Evolutionary conservation across 2,797 vertebrate genomes (phyloP).

Genomic region (Geotrypetes seraphini): DNA sequence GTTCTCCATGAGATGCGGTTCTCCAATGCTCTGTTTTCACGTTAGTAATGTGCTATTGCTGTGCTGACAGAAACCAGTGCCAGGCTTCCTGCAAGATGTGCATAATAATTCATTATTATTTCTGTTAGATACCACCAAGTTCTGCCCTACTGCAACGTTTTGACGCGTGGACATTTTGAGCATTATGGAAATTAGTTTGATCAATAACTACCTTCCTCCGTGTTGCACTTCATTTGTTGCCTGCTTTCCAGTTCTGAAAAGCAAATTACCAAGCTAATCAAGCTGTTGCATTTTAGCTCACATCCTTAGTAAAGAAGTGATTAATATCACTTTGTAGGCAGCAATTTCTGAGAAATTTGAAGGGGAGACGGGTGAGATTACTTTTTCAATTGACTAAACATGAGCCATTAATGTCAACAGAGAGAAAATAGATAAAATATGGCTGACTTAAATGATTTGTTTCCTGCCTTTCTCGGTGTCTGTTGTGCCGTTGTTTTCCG

Average conservation of each 20-base stretch:
- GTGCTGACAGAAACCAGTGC: no score
- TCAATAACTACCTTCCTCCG: neutral
- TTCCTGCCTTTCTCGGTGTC: neutral
- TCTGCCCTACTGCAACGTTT: neutral
- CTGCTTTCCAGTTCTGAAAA: neutral
- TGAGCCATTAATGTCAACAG: neutral
- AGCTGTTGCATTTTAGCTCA: neutral
- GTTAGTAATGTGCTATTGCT: no score
- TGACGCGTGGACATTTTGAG: neutral
- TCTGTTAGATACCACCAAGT: no score
- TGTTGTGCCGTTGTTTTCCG: no score
- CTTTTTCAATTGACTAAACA: neutral
- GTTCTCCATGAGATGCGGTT: no score
- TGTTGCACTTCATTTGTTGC: slow-evolving; percentile 8
- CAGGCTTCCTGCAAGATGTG: no score
- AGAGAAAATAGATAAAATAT: neutral
- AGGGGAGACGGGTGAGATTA: neutral
- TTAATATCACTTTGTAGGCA: slow-evolving; percentile 7
- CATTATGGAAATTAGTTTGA: neutral
- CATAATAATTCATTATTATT: no score
- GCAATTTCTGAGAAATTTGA: neutral
- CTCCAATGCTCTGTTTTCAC: no score
- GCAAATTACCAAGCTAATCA: slow-evolving; percentile 4
- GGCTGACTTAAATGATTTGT: neutral
- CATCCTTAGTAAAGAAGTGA: neutral